phyloP scores from a whole-genome alignment of 2,888 invertebrate species.

The Nipponacmea schrenckii region DNA sequence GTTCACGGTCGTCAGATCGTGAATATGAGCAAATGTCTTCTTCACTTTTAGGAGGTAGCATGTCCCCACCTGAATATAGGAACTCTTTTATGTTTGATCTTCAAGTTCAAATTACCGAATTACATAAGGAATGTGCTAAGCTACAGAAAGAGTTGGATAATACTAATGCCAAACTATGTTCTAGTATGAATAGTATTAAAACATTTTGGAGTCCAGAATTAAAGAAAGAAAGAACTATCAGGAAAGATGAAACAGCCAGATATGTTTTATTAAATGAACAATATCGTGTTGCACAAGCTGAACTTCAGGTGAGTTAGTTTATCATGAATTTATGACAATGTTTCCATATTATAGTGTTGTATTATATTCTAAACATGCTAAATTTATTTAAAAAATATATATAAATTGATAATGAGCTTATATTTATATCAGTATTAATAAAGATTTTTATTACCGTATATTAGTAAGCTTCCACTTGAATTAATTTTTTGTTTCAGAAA shows the following conservation, averaged over 20 bases:
- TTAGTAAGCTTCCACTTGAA: too few relatives aligned
- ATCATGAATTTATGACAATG: too few relatives aligned
- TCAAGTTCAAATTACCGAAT: slow-evolving; percentile 86
- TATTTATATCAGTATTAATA: too few relatives aligned
- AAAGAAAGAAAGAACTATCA: slow-evolving; percentile 94
- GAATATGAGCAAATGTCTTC: slow-evolving; percentile 40
- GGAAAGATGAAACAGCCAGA: slow-evolving; percentile 98
- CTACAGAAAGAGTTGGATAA: slow-evolving; percentile 71
- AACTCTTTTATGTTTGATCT: slow-evolving; percentile 64
- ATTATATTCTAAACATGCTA: too few relatives aligned
- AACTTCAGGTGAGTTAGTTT: slow-evolving; percentile 83
- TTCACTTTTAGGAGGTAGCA: slow-evolving; percentile 25
- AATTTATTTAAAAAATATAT: too few relatives aligned
- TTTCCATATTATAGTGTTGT: too few relatives aligned
- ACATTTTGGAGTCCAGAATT: slow-evolving; percentile 99
- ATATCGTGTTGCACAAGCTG: slow-evolving; percentile 92
- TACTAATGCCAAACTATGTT: slow-evolving; percentile 96
- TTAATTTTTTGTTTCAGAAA: too few relatives aligned
- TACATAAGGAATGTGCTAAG: slow-evolving; percentile 90
- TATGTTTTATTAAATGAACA: slow-evolving; percentile 97
- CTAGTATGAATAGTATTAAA: slow-evolving; percentile 99
- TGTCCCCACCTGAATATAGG: slow-evolving; percentile 39
- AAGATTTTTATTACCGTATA: too few relatives aligned
- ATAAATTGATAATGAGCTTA: too few relatives aligned
- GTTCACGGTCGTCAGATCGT: slow-evolving; percentile 57